These are phyloP conservation scores for Temnothorax rugatulus DNA, from an alignment of 2,888 invertebrate species.

Conservation along the genomic window DNA sequence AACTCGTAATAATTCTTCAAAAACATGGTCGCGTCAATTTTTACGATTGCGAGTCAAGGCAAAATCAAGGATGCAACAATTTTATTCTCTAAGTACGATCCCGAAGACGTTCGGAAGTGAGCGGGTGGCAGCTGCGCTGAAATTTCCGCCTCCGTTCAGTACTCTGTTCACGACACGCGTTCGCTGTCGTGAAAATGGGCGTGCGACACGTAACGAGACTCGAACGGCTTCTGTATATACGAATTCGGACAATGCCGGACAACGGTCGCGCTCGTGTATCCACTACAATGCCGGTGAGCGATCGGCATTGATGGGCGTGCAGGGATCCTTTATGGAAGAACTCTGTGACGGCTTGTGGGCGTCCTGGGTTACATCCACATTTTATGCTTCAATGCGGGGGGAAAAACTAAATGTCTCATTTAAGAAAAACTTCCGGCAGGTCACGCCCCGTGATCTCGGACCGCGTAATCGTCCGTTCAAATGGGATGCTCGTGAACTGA, in stretches of 20 bases:
- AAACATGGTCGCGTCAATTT: background rate
- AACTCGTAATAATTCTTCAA: background rate
- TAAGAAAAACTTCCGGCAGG: slow-evolving; percentile 73
- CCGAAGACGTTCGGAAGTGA: slow-evolving; percentile 12
- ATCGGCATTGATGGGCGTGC: slow-evolving; percentile 49
- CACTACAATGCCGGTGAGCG: slow-evolving; percentile 64
- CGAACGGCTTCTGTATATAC: slow-evolving; percentile 70
- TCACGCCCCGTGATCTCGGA: slow-evolving; percentile 73
- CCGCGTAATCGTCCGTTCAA: slow-evolving; percentile 76
- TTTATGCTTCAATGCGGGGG: slow-evolving; percentile 21
- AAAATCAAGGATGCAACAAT: background rate
- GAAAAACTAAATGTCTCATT: slow-evolving; percentile 81
- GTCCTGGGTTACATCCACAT: slow-evolving; percentile 60
- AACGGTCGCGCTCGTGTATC: slow-evolving; percentile 50
- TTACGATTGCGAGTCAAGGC: background rate
- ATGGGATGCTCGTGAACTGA: slow-evolving; percentile 41
- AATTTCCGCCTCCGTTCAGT: slow-evolving; percentile 36
- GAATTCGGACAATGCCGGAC: slow-evolving; percentile 67
- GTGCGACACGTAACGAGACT: slow-evolving; percentile 68
- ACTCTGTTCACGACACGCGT: slow-evolving; percentile 48
- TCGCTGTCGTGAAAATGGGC: slow-evolving; percentile 43
- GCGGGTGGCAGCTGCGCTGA: slow-evolving; percentile 46
- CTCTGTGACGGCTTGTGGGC: slow-evolving; percentile 50
- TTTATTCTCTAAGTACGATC: slow-evolving; percentile 1
- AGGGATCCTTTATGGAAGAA: slow-evolving; percentile 32